Base-by-base conservation (phyloP, 2,797 vertebrate species). In the Euthynnus affinis region DNA sequence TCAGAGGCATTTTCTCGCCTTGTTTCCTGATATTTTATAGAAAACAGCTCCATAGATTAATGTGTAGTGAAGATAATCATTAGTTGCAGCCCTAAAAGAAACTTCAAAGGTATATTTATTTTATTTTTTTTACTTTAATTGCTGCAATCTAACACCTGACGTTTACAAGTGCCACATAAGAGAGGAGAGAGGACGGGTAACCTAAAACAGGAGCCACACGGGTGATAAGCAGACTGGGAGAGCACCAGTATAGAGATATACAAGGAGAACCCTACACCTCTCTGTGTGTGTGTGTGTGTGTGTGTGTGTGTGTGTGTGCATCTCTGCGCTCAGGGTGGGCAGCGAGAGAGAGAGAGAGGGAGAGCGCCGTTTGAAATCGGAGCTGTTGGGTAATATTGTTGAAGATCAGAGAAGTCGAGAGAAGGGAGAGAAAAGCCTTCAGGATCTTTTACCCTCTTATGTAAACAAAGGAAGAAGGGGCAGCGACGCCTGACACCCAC, bases 281-380 rank as follows among this genome's bases (percentile, higher is more conserved):
- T 12, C n/a, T n/a, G n/a, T n/a, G n/a, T n/a, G n/a, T n/a, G n/a
- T n/a, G n/a, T n/a, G n/a, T n/a, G n/a, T n/a, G n/a, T n/a, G n/a
- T n/a, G n/a, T n/a, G n/a, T n/a, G n/a, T n/a, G n/a, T n/a, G n/a
- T n/a, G n/a, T n/a, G 9, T 48, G 49, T 13, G 57, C 51, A 13
- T 70, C 68, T 69, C 60, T 20, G 63, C 78, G 3, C 80, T 56
- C 62, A 17, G 74, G 67, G 80, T 40, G 62, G 69, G n/a, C n/a
- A n/a, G n/a, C n/a, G n/a, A n/a, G n/a, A n/a, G n/a, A n/a, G n/a
- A n/a, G n/a, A n/a, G n/a, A n/a, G n/a, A n/a, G 70, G 40, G 62
- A 20, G 60, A 34, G 53, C 60, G 25, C 40, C 17, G 77, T 66
- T 18, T 83, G 86, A 88, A 85, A 90, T 20, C 17, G 32, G 88